Conservation (phyloP, 2,888 invertebrate genomes). For the Drosophila meridionalis region DNA sequence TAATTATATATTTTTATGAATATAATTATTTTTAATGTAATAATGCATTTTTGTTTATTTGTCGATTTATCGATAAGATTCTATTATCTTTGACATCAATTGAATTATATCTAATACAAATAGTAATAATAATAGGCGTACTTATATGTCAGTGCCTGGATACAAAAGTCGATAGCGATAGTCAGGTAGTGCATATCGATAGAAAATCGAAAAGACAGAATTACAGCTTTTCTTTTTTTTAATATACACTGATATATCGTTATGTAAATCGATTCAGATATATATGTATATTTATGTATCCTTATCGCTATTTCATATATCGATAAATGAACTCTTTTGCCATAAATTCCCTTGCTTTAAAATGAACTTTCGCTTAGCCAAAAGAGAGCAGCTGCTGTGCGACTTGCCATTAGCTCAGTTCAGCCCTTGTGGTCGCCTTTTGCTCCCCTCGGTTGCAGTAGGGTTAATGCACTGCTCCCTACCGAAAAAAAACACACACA, state of each 20-base stretch:
- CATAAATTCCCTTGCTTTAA: not conserved
- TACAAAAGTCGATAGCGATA: not conserved
- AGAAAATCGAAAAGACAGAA: not conserved
- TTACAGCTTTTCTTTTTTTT: not conserved
- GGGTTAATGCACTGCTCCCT: slow-evolving; percentile 75
- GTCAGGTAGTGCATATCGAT: not conserved
- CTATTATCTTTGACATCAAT: too few relatives aligned
- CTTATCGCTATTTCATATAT: not conserved
- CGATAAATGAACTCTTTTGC: not conserved
- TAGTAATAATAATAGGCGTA: too few relatives aligned
- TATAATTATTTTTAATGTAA: too few relatives aligned
- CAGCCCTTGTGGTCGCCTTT: slow-evolving; percentile 19
- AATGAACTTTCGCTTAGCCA: too few relatives aligned
- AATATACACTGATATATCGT: not conserved
- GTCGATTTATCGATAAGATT: too few relatives aligned
- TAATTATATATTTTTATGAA: too few relatives aligned
- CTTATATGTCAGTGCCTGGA: too few relatives aligned
- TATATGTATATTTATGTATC: not conserved
- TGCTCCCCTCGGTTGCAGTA: slow-evolving; percentile 35
- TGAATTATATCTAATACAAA: too few relatives aligned
- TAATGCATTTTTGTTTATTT: too few relatives aligned
- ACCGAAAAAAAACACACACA: slow-evolving; percentile 28
- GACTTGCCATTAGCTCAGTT: slow-evolving; percentile 2
- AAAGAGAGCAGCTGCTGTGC: slow-evolving; percentile 17
- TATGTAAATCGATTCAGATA: too few relatives aligned